Base-by-base conservation (phyloP, 2,888 invertebrate species). In the Tinea semifulvella region DNA sequence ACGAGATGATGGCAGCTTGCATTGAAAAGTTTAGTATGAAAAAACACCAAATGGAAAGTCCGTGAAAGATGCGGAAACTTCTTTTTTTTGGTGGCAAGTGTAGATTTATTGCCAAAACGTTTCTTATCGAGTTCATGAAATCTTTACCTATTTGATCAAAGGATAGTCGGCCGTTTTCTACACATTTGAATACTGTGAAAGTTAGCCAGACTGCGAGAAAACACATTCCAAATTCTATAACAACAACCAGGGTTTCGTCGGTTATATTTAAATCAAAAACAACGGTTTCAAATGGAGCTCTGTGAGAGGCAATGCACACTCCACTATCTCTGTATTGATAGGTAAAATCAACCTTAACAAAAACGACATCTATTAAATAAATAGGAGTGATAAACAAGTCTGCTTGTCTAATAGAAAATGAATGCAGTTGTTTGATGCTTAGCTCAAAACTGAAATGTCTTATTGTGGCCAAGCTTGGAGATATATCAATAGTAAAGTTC, bases 1-100 rank as follows among this genome's bases (percentile, higher is more conserved):
- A 65, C 1, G 81, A 80, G 49, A 69, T 65, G 11, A 82, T 74
- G 7, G 63, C 68, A 1, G 79, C 82, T 49, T 81, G 82, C 1
- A 62, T 67, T 2, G 61, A 58, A 52, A 79, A 82, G 51, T 72
- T 81, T 4, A 81, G 51, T 3, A 75, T 45, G 48, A 79, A 82
- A 48, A 69, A 75, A 26, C 75, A 58, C 77, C 79, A 81, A 19
- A 77, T 58, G 2, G 67, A 59, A 13, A 70, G 52, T 1, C 55
- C 48, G n/a, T 77, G 52, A 49, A 70, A 74, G 46, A 79, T 58
- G 6, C 75, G 65, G 49, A 80, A 72, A 0, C 62, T 61, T 13
- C 50, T 43, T 11, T 56, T 57, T 42, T 54, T 65, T 1, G 79
- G 71, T 1, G 71, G 68, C 17, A 63, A 68, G 44, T 59, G 47